phyloP scores from a whole-genome alignment of 2,888 invertebrate species.

The Macrophya alboannulata region DNA sequence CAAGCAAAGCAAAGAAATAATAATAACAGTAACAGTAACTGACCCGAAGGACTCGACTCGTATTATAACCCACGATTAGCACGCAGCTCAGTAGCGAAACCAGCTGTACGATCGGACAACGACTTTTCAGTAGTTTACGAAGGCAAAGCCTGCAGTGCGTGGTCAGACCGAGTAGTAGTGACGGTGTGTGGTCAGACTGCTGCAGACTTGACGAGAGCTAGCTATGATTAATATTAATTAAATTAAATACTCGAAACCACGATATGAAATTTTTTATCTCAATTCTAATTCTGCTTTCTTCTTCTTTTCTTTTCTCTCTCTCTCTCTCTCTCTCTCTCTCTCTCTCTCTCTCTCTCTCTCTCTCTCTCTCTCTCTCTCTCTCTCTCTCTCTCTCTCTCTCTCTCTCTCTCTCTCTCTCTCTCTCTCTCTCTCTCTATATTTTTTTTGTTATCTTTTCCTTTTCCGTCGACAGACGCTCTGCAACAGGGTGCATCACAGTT shows the following conservation, averaged over 20 bases:
- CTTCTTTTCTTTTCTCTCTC: not conserved
- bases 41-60: not conserved
- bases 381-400: too few relatives aligned
- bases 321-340: too few relatives aligned
- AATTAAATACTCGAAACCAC: not conserved
- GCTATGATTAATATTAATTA: not conserved
- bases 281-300: not conserved
- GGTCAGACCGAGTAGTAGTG: not conserved
- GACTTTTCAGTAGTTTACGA: not conserved
- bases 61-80: not conserved
- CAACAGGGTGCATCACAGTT: slow-evolving; percentile 97
- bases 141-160: not conserved
- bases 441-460: not conserved
- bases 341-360: too few relatives aligned
- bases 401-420: too few relatives aligned
- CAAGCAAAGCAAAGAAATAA: not conserved
- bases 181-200: not conserved
- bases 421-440: too few relatives aligned
- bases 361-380: too few relatives aligned
- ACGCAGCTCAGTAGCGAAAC: not conserved
- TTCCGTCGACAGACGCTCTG: slow-evolving; percentile 87
- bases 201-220: not conserved
- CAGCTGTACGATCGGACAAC: not conserved
- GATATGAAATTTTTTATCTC: not conserved
- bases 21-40: not conserved